Evolutionary conservation across 2,113 vertebrate genomes (phyloP), one percentile per base, ranked within the genome.

Genomic region (Urocitellus parryii): DNA sequence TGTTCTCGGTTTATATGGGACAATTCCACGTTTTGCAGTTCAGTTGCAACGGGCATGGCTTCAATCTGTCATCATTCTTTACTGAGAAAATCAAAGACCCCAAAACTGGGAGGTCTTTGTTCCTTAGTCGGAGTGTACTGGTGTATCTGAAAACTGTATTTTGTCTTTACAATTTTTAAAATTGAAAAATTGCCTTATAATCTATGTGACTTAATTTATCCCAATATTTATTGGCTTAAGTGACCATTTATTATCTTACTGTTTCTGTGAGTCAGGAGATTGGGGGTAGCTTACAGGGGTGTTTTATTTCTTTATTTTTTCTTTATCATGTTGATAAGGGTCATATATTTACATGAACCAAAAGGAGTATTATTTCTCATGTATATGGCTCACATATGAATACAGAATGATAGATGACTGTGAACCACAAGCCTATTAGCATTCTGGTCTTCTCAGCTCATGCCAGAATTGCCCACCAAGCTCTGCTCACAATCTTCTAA

Each of bases 91-190:
- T 61, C 42, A 83, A 76, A 32, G n/a, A 70, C 58, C 53, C 90
- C 29, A 39, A 80, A 80, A 89, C 63, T 24, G 58, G 24, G 24
- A 61, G 39, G 42, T 39, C 39, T 86, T 86, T 39, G 25, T 89
- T 94, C 24, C 74, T 94, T 76, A 77, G 63, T 91, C 53, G 53
- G 73, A 48, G 25, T 37, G 45, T 7, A 25, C 45, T 51, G 68
- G 10, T 92, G 34, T 92, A 77, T 72, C 42, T 83, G 91, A 68
- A 68, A 87, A 90, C 27, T n/a, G 3, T 51, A 37, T 88, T 93
- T 90, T 72, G 79, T 72, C 68, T 81, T 77, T 68, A 63, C 65
- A 80, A 12, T 72, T 95, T 79, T 68, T 83, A 88, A 95, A 91
- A 58, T 61, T 93, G 79, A 94, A 72, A 82, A 91, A 63, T 85